Base-by-base conservation (phyloP, 2,888 invertebrate genomes). In the Cryptocephalus moraei region DNA sequence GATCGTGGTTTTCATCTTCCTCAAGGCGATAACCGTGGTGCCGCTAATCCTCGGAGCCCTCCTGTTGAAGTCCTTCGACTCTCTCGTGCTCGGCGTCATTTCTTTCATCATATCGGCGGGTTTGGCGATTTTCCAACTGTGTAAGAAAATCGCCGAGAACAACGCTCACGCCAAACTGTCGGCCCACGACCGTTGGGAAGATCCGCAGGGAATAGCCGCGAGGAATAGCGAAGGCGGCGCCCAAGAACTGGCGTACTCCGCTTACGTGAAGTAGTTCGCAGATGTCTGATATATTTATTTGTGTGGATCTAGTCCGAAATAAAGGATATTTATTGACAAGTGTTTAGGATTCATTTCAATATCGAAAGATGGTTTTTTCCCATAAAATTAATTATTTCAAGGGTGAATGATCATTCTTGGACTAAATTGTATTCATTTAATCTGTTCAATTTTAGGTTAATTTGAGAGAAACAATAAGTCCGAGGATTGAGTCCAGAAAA, bases 21-120 rank as follows among this genome's bases (percentile, higher is more conserved):
- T 90, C 57, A 90, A 90, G 74, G 89, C 89, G 47, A 87, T 90
- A 76, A 90, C 90, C 52, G 76, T 91, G 57, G 86, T 91, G 54
- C 90, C 90, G 22, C 74, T 91, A 68, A 86, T 87, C 44, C 82
- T 91, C 65, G 90, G 90, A 62, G 82, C 89, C 49, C 79, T 91
- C 56, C 88, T 89, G 62, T 74, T 90, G 66, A 90, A 90, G 73
- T 89, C 90, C 44, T 90, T 88, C 84, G 90, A 90, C 69, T 88
- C 89, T 9, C 81, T 91, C 56, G 89, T 89, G 65, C 78, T 91
- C 62, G 87, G 89, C 11, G 86, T 90, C 82, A 86, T 90, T 81
- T 87, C 88, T 39, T 90, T 91, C 75, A 79, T 90, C 62, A 83
- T 90, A 31, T 86, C 89, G 60, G 83, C 88, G 57, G 88, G 84